Evolutionary conservation across 1,140 invertebrate species (phyloP).

Genomic region (Neotoxoptera formosana): DNA sequence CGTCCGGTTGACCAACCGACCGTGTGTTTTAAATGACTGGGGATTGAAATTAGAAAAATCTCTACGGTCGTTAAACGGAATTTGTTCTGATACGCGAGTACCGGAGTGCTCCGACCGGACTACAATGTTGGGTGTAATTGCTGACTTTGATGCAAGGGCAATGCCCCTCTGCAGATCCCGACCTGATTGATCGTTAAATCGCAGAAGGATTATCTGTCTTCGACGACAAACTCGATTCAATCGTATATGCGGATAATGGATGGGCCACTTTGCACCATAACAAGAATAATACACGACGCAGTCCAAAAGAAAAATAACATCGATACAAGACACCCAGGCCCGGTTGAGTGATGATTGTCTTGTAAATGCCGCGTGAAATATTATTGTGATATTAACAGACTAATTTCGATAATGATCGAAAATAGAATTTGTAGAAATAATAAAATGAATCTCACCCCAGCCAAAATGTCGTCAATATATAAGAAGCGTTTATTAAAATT

Average conservation of each 20-base stretch:
- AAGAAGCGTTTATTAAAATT: too few species aligned
- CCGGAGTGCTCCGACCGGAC: neutral
- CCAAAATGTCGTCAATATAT: too few species aligned
- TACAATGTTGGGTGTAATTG: constrained; percentile 20
- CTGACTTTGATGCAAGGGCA: neutral
- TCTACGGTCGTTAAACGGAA: neutral
- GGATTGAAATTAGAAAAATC: constrained; percentile 5
- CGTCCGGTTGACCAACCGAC: neutral
- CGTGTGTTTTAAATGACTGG: neutral
- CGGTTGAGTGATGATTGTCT: neutral
- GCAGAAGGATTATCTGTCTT: neutral
- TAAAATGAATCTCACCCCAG: too few species aligned
- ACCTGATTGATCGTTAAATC: constrained; percentile 6
- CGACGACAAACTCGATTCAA: neutral
- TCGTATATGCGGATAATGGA: neutral
- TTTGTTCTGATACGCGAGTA: neutral
- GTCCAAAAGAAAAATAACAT: neutral
- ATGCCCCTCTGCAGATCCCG: neutral
- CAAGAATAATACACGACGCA: neutral
- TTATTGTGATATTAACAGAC: neutral
- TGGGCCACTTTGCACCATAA: neutral
- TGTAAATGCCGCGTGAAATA: neutral
- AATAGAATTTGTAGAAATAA: too few species aligned
- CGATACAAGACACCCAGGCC: neutral
- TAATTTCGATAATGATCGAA: neutral